Conservation (phyloP, 2,888 invertebrate genomes). For the Ennomos quercinarius region DNA sequence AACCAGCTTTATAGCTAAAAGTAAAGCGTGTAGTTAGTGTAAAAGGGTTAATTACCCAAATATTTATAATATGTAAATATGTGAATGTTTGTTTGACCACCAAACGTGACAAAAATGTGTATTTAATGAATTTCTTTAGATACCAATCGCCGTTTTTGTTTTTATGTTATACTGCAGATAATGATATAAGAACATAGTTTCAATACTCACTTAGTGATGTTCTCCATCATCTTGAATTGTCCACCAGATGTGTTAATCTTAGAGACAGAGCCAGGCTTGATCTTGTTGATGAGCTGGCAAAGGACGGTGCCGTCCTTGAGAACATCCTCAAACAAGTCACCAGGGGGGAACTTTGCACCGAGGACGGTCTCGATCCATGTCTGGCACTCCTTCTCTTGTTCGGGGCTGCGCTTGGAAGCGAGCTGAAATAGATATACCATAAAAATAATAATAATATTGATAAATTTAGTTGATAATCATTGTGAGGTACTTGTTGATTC, state of each 20-base stretch:
- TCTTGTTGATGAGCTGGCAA: constrained; percentile 97
- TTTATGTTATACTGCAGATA: too few relatives aligned
- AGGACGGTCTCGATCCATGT: constrained; percentile 96
- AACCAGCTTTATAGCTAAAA: too few relatives aligned
- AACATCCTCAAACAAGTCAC: constrained; percentile 94
- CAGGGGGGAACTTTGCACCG: constrained; percentile 94
- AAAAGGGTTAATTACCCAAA: too few relatives aligned
- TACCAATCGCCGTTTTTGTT: too few relatives aligned
- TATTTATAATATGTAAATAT: too few relatives aligned
- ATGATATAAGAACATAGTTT: not conserved
- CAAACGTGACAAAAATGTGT: too few relatives aligned
- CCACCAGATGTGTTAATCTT: constrained; percentile 98
- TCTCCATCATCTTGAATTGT: constrained; percentile 99
- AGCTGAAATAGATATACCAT: constrained; percentile 83
- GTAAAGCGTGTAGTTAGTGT: too few relatives aligned
- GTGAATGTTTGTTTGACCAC: too few relatives aligned
- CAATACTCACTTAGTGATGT: constrained; percentile 94
- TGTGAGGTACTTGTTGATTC: too few relatives aligned
- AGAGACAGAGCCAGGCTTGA: constrained; percentile 93
- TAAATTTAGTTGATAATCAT: too few relatives aligned
- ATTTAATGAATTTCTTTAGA: too few relatives aligned
- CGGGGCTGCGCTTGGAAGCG: constrained; percentile 92
- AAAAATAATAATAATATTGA: not conserved
- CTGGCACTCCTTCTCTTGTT: constrained; percentile 94
- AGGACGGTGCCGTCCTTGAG: constrained; percentile 96